phyloP scores from a whole-genome alignment of 2,888 invertebrate genomes.

The Neoitamus cyanurus region DNA sequence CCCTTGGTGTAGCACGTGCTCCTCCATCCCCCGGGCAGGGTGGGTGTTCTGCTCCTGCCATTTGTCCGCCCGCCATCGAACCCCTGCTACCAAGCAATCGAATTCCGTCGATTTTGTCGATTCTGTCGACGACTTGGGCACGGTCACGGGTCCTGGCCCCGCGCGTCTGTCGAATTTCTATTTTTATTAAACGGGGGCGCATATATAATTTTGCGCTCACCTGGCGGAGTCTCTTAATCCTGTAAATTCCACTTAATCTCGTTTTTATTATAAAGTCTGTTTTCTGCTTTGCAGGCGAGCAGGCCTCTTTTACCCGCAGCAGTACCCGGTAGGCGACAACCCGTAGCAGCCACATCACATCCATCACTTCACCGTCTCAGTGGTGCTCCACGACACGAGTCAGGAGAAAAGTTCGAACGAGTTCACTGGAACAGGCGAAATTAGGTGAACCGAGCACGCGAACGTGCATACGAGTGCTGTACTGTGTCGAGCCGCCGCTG shows the following conservation, averaged over 20 bases:
- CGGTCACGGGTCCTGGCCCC: neutral
- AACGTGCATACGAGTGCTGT: neutral
- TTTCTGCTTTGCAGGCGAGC: neutral
- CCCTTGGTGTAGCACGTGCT: conserved; percentile 27
- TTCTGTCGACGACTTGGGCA: neutral
- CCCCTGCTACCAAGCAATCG: neutral
- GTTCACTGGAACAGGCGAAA: conserved; percentile 46
- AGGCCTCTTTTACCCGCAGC: neutral
- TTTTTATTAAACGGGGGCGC: conserved; percentile 5
- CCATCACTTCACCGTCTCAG: neutral
- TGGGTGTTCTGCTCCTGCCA: neutral
- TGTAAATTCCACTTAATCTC: conserved; percentile 29
- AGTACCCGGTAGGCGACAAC: neutral
- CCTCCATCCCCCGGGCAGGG: neutral
- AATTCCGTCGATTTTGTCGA: neutral
- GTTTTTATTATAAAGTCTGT: neutral
- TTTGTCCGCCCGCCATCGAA: neutral
- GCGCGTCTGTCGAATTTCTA: conserved; percentile 8
- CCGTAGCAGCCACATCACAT: neutral
- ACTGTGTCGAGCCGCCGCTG: neutral
- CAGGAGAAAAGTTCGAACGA: conserved; percentile 15
- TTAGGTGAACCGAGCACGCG: conserved; percentile 40
- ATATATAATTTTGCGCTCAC: neutral
- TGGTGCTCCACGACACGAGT: neutral
- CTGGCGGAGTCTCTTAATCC: conserved; percentile 17